Base-by-base conservation (phyloP, 2,888 invertebrate species). In the Drosophila kokeensis region DNA sequence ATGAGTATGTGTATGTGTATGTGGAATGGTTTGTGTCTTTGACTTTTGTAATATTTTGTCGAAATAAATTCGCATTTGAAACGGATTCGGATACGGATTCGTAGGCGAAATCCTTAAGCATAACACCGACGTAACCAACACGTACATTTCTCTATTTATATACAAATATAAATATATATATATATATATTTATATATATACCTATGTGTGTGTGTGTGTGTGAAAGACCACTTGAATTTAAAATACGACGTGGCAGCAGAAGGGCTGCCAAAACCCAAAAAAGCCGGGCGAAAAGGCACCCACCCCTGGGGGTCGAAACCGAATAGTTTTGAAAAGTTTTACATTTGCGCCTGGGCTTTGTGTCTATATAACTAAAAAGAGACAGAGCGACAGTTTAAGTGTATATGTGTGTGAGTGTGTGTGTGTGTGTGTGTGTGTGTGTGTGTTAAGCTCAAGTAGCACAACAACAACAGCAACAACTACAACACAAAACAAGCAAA, bases 31-130 rank as follows among this genome's bases (percentile, higher is more conserved):
- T 65, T 76, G 69, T 89, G 89, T 90, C 91, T 91, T 91, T 91
- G 92, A 91, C 91, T 92, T 92, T 91, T 89, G 88, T 92, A 91
- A 91, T 91, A 92, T 92, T 90, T 91, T 91, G 88, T 88, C 81
- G 85, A 70, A 90, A 92, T 92, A 91, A 92, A 91, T 91, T 91
- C 91, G 82, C 90, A 92, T 91, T 91, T 92, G 91, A 91, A 91
- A 91, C 89, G 91, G 91, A 92, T 89, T 92, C 82, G 84, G 91
- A 91, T 89, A 91, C 81, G 77, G 63, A 87, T 82, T 73, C 76
- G 69, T 77, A 89, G 91, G 87, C 90, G 92, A 92, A 92, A 91
- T 91, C 91, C 92, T 91, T 79, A 83, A 79, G 81, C 90, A 85
- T 70, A 76, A 79, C 85, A 89, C 68, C 76, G 76, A 81, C 74